Conservation (phyloP, 2,113 vertebrate species). For the Otolemur garnettii region DNA sequence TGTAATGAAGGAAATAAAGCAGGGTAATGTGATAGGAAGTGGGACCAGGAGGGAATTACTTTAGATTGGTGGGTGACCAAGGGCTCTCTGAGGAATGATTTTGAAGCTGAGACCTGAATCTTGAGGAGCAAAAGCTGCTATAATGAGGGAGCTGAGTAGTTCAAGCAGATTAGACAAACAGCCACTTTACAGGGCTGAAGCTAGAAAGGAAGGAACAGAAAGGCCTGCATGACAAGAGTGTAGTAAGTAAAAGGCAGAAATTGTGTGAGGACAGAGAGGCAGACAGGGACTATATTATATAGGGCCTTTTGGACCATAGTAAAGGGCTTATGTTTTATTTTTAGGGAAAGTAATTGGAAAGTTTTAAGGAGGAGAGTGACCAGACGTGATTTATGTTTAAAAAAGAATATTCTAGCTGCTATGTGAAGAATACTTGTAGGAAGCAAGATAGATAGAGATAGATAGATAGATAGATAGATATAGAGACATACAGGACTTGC, state of each 20-base stretch:
- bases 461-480: neutral
- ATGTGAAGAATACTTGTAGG: neutral
- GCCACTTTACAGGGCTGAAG: neutral
- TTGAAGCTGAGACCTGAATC: neutral
- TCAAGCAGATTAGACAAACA: neutral
- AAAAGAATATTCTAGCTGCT: neutral
- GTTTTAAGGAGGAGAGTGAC: neutral
- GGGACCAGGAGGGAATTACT: neutral
- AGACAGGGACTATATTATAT: neutral
- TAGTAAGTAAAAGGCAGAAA: neutral
- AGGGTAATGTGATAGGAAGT: neutral
- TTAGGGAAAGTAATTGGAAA: neutral
- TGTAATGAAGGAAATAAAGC: neutral
- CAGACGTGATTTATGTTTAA: neutral
- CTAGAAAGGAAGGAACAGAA: neutral
- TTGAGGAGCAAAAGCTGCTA: neutral
- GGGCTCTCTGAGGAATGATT: neutral
- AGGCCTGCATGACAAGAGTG: neutral
- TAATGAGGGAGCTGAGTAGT: neutral
- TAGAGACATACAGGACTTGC: neutral
- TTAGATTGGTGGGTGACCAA: neutral
- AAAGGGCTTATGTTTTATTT: neutral
- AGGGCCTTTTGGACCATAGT: neutral
- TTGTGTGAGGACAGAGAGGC: neutral
- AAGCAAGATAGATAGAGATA: neutral